These are phyloP conservation scores for Calameuta idolon DNA, from an alignment of 2,888 invertebrate species.

Conservation along the genomic window DNA sequence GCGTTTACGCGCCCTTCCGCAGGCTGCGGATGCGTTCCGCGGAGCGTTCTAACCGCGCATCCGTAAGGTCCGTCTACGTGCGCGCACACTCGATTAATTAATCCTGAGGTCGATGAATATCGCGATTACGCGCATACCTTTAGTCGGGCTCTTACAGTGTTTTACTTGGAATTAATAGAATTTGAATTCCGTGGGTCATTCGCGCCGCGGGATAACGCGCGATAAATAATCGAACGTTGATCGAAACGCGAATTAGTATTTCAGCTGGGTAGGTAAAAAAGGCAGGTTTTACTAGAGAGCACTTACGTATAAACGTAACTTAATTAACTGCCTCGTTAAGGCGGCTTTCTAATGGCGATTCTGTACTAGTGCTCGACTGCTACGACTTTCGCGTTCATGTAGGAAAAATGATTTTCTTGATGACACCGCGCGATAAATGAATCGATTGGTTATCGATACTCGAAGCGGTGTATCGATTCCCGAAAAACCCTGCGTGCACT, in stretches of 20 bases:
- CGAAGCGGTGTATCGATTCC: neutral
- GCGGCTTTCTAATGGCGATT: neutral
- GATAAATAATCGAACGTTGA: neutral
- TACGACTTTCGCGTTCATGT: neutral
- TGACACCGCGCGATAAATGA: neutral
- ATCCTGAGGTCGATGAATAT: neutral
- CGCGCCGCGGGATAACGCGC: neutral
- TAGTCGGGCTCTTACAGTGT: neutral
- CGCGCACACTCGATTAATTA: neutral
- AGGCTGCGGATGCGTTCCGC: neutral
- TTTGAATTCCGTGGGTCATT: neutral
- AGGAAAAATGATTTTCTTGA: neutral
- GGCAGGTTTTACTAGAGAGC: neutral
- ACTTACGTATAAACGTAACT: neutral
- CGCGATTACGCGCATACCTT: neutral
- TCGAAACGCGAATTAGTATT: neutral
- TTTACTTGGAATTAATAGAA: neutral
- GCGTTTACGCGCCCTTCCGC: neutral
- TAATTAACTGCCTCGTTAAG: neutral
- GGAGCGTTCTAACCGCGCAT: neutral
- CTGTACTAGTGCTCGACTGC: neutral
- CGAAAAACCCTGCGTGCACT: neutral
- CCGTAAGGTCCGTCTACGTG: neutral
- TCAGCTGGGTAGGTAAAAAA: neutral
- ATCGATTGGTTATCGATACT: neutral